These are phyloP conservation scores for Monochamus saltuarius DNA, from an alignment of 1,140 invertebrate genomes.

Conservation along the genomic window DNA sequence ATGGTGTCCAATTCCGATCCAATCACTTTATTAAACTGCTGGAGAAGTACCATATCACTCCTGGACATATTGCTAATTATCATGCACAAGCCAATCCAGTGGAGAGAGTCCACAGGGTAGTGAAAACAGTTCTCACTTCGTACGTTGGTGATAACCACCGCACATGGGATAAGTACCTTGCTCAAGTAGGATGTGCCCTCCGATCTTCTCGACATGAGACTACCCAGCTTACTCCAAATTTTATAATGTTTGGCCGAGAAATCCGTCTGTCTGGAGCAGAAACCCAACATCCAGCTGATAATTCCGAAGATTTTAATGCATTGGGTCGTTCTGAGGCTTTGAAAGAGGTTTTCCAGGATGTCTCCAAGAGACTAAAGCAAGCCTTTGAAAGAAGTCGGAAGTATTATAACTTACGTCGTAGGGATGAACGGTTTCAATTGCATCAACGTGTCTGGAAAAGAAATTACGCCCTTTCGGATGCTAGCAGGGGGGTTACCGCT, in stretches of 20 bases:
- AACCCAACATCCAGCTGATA: no score
- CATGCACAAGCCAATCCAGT: conserved; percentile 25
- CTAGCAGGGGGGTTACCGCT: no score
- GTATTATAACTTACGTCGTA: no score
- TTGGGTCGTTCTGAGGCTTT: no score
- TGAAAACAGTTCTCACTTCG: conserved; percentile 38
- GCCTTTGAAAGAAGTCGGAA: no score
- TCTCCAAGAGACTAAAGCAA: no score
- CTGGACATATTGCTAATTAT: conserved; percentile 12
- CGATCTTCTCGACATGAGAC: conserved; percentile 40
- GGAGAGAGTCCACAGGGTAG: conserved; percentile 33
- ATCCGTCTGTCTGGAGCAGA: no score
- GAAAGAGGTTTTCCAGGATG: no score
- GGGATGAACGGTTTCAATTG: no score
- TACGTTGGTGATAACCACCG: conserved; percentile 42
- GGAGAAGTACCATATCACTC: conserved; percentile 1
- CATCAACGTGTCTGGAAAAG: no score
- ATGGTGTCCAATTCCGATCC: conserved; percentile 7
- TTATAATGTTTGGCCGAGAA: conserved; percentile 20
- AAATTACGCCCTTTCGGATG: no score
- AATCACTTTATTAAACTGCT: conserved; percentile 1
- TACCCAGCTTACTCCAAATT: conserved; percentile 38
- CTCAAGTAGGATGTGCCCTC: conserved; percentile 32
- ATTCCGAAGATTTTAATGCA: no score
- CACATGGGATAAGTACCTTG: conserved; percentile 39